Percentiles rank a stretch among this genome's conserved stretches.
phyloP scores from a whole-genome alignment of 2,113 vertebrate species.

The Paratilapia polleni region DNA sequence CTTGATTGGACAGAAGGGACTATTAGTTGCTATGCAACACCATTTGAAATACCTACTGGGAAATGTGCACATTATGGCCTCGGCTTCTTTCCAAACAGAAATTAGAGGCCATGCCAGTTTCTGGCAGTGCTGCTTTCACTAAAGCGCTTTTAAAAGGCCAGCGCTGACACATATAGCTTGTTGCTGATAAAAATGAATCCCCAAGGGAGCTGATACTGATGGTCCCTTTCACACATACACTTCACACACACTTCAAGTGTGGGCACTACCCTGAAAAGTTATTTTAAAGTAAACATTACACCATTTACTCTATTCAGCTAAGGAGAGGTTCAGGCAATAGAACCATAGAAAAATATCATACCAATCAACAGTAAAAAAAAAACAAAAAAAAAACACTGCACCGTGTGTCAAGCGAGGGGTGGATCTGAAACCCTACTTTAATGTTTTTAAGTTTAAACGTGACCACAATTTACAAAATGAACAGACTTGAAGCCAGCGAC shows the following conservation, averaged over 20 bases:
- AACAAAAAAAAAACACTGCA: too few relatives aligned
- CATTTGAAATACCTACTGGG: conserved; percentile 6
- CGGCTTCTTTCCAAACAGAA: conserved; percentile 17
- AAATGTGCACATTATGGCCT: conserved; percentile 12
- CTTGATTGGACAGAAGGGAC: conserved; percentile 12
- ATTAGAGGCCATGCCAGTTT: conserved; percentile 10
- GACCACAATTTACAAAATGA: too few relatives aligned
- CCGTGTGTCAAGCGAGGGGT: too few relatives aligned
- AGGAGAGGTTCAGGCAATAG: too few relatives aligned
- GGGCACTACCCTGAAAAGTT: background rate
- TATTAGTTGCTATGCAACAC: conserved; percentile 41
- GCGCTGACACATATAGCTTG: background rate
- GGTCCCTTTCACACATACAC: background rate
- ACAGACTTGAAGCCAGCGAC: too few relatives aligned
- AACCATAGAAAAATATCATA: too few relatives aligned
- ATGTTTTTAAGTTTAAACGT: too few relatives aligned
- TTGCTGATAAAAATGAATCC: conserved; percentile 1
- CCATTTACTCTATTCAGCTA: background rate
- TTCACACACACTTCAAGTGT: background rate
- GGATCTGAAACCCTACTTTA: too few relatives aligned
- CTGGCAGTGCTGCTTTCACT: background rate
- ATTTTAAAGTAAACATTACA: background rate
- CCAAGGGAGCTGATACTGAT: background rate
- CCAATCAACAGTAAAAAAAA: too few relatives aligned
- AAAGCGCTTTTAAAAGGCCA: background rate